These are phyloP conservation scores for Thalassoma bifasciatum DNA, from an alignment of 2,113 vertebrate genomes.

Conservation along the genomic window DNA sequence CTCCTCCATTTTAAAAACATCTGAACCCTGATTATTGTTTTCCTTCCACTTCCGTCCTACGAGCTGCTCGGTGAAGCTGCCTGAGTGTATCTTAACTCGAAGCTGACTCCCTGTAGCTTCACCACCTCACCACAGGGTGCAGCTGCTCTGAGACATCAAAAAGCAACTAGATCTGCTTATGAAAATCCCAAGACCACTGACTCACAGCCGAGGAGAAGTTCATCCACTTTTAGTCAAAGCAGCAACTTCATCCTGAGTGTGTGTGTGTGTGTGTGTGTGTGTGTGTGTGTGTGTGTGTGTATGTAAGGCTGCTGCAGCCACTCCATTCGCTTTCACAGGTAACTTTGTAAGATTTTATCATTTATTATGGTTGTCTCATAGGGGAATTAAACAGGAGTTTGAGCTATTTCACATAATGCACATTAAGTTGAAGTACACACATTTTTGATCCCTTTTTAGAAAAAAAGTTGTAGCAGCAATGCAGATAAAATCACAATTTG, in stretches of 20 bases:
- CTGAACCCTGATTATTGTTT: constrained; percentile 37
- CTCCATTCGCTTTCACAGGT: constrained; percentile 1
- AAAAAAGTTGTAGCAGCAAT: constrained; percentile 19
- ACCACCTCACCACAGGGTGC: constrained; percentile 32
- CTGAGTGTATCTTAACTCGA: constrained; percentile 21
- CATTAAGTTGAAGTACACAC: constrained; percentile 32
- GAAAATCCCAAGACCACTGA: constrained; percentile 43
- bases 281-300: too few species aligned
- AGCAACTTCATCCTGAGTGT: constrained; percentile 14
- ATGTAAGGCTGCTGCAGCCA: constrained; percentile 5
- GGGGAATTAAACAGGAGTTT: constrained; percentile 30
- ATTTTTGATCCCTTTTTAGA: constrained; percentile 9
- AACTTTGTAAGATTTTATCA: constrained; percentile 26
- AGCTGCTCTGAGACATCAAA: constrained; percentile 56
- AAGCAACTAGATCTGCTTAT: constrained; percentile 40
- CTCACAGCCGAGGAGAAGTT: constrained; percentile 40
- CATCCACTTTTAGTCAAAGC: constrained; percentile 40
- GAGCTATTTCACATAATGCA: constrained; percentile 1
- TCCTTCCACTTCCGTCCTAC: constrained; percentile 14
- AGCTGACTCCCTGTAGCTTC: constrained; percentile 43
- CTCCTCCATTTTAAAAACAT: constrained; percentile 41
- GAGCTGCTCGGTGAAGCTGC: constrained; percentile 20
- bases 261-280: not conserved
- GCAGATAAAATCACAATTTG: constrained; percentile 44
- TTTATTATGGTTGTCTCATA: constrained; percentile 35